Percentiles rank a stretch among this genome's conserved stretches.
Evolutionary conservation across 2,888 invertebrate species (phyloP).

Genomic region (Rotaria magnacalcarata): DNA sequence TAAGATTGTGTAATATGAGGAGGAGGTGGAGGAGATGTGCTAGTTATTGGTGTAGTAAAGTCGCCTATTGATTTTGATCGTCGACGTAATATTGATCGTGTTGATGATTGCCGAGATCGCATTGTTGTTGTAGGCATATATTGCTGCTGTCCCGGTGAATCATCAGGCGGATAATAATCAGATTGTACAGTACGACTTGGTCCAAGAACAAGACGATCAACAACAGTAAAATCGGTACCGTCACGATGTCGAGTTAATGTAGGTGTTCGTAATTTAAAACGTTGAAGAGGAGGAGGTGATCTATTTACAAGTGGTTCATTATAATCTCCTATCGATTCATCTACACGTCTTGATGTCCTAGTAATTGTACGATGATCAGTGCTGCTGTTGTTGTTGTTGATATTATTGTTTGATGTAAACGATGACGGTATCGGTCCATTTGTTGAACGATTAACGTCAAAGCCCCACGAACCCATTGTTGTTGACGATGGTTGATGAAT

Average conservation of each 20-base stretch:
- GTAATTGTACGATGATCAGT: not conserved
- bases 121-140: not conserved
- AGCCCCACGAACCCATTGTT: constrained; percentile 4
- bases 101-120: constrained; percentile 33
- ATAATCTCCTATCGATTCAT: not conserved
- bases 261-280: constrained; percentile 20
- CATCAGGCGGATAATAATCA: not conserved
- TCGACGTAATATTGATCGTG: constrained; percentile 28
- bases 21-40: not conserved
- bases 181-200: not conserved
- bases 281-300: not conserved
- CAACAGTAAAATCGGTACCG: constrained; percentile 15
- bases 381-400: not conserved
- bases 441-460: constrained; percentile 20
- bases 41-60: not conserved
- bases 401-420: not conserved
- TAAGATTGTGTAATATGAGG: constrained; percentile 15
- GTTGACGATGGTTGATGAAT: not conserved
- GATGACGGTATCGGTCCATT: not conserved
- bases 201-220: constrained; percentile 29
- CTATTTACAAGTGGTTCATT: constrained; percentile 24
- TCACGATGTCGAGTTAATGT: not conserved
- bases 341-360: not conserved
- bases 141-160: not conserved
- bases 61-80: constrained; percentile 31